Base-by-base conservation (phyloP, 2,888 invertebrate genomes). In the Torymus aiolomorphi region DNA sequence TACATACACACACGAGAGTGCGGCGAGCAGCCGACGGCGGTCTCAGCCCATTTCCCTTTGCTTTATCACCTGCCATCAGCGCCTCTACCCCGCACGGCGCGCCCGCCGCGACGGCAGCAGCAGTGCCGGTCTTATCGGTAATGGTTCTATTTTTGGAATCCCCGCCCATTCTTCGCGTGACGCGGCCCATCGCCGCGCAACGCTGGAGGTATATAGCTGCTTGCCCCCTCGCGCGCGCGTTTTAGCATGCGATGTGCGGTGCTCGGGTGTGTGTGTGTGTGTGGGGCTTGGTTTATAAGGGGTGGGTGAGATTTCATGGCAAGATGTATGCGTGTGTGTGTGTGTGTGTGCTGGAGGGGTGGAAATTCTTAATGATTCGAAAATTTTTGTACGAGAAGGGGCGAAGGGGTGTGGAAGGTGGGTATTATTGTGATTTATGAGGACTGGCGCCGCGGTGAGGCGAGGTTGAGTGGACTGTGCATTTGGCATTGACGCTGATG, bases 111-210 rank as follows among this genome's bases (percentile, higher is more conserved):
- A n/a, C n/a, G n/a, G n/a, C n/a, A n/a, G n/a, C n/a, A n/a, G n/a
- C n/a, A 82, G 83, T 80, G 83, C 49, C 85, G 86, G 86, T 84
- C 89, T 89, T 89, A 89, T 89, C 89, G 87, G 87, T 88, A 89
- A 89, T 88, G 87, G 86, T 87, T 88, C 89, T 90, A 89, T 90
- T 90, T 90, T 90, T 88, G 89, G 89, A 90, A 87, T 89, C 89
- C 84, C 88, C 89, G 87, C 89, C 89, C 88, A 89, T 88, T 88
- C 86, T 88, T 90, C 87, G 89, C 89, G 89, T 90, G 89, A 88
- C 88, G 88, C 86, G 88, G 75, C 79, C 82, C 81, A 82, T 82
- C 77, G 79, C 20, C 62, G 12, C 54, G 54, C 24, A 31, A 16
- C n/a, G 24, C 31, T 20, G 20, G 20, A 20, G 20, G 20, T 20